Evolutionary conservation across 1,140 invertebrate genomes (phyloP).

Genomic region (Reticulitermes speratus): DNA sequence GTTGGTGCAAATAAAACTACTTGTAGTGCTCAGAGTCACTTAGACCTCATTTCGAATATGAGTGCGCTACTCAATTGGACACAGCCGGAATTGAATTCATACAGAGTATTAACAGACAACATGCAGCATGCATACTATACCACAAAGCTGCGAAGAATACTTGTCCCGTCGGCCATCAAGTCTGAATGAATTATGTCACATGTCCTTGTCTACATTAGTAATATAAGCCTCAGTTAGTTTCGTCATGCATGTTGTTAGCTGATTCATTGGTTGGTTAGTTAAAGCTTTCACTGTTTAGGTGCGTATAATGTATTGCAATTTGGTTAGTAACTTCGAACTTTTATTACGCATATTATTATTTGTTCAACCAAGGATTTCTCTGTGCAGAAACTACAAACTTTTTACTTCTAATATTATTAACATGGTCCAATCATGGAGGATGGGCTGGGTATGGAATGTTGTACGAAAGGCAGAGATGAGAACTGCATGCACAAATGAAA

Average conservation of each 20-base stretch:
- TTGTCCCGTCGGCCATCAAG: neutral
- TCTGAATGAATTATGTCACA: neutral
- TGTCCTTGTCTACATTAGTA: neutral
- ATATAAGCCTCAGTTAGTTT: neutral
- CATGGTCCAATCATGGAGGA: too few relatives aligned
- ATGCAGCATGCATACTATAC: neutral
- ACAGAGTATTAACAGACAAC: neutral
- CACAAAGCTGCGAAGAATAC: neutral
- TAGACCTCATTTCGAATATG: neutral
- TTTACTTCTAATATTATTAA: neutral
- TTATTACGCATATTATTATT: neutral
- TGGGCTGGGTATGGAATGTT: too few relatives aligned
- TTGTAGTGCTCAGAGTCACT: neutral
- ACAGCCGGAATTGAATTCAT: neutral
- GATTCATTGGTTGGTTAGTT: neutral
- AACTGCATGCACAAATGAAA: too few relatives aligned
- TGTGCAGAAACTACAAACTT: neutral
- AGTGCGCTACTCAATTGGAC: neutral
- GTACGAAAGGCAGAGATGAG: too few relatives aligned
- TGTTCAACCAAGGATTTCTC: neutral
- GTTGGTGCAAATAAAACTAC: neutral
- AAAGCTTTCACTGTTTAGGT: neutral
- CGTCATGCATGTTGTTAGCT: slow-evolving; percentile 11
- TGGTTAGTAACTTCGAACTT: neutral
- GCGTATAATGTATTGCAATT: neutral